Percentiles rank a stretch among this genome's conserved stretches.
Conservation (phyloP, 2,888 invertebrate genomes). For the Zygogramma bicolorata region DNA sequence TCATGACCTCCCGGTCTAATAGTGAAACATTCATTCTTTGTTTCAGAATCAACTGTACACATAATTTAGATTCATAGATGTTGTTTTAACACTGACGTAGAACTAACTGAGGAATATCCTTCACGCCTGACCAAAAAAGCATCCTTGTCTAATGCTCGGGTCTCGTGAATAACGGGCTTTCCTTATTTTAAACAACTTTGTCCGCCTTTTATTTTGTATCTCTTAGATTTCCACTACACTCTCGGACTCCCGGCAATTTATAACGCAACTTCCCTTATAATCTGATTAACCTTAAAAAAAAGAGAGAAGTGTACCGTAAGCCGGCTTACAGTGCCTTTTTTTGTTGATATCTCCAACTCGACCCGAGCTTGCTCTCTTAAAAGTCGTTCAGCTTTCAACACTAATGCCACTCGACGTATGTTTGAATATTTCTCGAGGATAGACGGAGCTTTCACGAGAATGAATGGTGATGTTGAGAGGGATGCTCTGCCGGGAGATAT, state of each 20-base stretch:
- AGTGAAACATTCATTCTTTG: too few species aligned
- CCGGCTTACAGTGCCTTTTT: conserved; percentile 17
- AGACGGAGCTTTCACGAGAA: not conserved
- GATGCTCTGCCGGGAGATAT: not conserved
- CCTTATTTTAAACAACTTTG: not conserved
- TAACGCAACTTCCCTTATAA: conserved; percentile 18
- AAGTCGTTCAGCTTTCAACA: not conserved
- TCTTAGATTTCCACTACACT: not conserved
- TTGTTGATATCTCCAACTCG: not conserved
- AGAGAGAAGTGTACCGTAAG: conserved; percentile 27
- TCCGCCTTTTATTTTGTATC: not conserved
- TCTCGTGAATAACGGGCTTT: not conserved
- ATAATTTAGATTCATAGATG: too few species aligned
- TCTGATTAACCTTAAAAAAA: conserved; percentile 28
- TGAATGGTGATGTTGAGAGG: not conserved
- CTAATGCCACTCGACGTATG: conserved; percentile 9
- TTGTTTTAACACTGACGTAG: too few species aligned
- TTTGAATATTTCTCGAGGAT: conserved; percentile 11
- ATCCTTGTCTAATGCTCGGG: not conserved
- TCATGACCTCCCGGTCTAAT: too few species aligned
- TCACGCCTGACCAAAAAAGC: too few species aligned
- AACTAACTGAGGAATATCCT: too few species aligned
- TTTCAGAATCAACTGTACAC: too few species aligned
- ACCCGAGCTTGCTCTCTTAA: not conserved
- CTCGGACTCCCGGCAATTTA: conserved; percentile 23